A percentile compares a stretch with the other conserved stretches of the same genome.
Evolutionary conservation across 2,113 vertebrate species (phyloP).

Genomic region (Rhizomys pruinosus): DNA sequence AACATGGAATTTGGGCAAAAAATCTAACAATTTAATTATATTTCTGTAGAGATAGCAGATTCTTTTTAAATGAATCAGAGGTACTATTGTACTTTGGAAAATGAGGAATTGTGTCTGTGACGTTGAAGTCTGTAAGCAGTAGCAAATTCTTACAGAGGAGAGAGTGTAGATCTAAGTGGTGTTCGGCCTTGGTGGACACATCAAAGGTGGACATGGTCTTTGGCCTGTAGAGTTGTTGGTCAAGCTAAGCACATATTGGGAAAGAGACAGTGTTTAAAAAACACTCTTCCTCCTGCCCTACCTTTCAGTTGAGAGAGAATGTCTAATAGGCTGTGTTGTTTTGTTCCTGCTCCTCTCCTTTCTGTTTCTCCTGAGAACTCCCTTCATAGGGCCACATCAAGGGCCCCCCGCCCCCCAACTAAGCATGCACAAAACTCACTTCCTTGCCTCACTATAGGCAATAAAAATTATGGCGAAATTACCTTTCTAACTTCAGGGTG

Average conservation of each 20-base stretch:
- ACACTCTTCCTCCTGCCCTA: not conserved
- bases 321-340: not conserved
- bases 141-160: not conserved
- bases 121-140: not conserved
- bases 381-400: not conserved
- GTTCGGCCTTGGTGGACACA: not conserved
- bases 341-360: not conserved
- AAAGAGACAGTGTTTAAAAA: slow-evolving; percentile 46
- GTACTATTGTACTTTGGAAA: slow-evolving; percentile 23
- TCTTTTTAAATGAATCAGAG: slow-evolving; percentile 27
- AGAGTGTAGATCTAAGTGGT: not conserved
- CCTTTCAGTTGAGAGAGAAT: not conserved
- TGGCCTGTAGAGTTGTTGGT: not conserved
- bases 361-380: not conserved
- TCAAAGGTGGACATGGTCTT: slow-evolving; percentile 41
- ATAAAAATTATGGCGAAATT: not conserved
- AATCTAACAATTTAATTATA: slow-evolving; percentile 41
- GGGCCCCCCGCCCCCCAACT: not conserved
- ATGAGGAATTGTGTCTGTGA: not conserved
- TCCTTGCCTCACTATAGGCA: not conserved
- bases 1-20: slow-evolving; percentile 61
- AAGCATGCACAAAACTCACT: not conserved
- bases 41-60: slow-evolving; percentile 53
- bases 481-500: not conserved
- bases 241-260: slow-evolving; percentile 32